phyloP scores from a whole-genome alignment of 2,113 vertebrate species.

The Catagonus wagneri region DNA sequence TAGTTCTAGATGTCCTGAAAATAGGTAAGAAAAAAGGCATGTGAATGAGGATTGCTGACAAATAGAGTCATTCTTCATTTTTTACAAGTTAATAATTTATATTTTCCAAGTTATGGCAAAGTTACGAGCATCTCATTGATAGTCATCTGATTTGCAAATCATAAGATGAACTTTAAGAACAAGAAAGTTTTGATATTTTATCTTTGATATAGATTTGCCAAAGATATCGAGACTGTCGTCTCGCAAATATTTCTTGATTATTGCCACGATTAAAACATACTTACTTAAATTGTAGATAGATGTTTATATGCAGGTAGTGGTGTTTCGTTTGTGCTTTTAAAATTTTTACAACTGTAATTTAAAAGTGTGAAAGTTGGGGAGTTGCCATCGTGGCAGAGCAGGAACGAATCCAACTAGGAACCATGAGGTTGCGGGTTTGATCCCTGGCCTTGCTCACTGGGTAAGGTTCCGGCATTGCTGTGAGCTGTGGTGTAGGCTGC shows the following conservation, averaged over 20 bases:
- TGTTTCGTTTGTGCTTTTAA: constrained; percentile 40
- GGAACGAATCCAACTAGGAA: no score
- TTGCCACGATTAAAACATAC: not conserved
- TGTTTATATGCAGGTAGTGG: constrained; percentile 23
- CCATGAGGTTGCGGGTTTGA: no score
- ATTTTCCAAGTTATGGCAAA: not conserved
- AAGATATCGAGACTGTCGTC: not conserved
- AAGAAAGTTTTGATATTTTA: not conserved
- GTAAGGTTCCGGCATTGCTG: no score
- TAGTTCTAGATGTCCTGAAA: not conserved
- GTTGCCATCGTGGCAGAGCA: no score
- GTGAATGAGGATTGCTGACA: not conserved
- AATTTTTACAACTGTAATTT: constrained; percentile 44
- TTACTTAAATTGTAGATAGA: constrained; percentile 38
- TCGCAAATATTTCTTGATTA: not conserved
- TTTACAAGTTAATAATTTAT: not conserved
- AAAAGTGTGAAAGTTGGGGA: constrained; percentile 15
- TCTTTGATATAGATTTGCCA: not conserved
- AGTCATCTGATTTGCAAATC: not conserved
- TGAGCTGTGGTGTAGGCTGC: no score
- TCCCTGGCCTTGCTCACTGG: no score
- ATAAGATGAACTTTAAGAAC: not conserved
- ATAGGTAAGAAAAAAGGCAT: not conserved
- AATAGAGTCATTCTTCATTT: not conserved
- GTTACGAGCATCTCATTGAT: not conserved